phyloP scores from a whole-genome alignment of 2,888 invertebrate genomes.

The Deilephila elpenor region DNA sequence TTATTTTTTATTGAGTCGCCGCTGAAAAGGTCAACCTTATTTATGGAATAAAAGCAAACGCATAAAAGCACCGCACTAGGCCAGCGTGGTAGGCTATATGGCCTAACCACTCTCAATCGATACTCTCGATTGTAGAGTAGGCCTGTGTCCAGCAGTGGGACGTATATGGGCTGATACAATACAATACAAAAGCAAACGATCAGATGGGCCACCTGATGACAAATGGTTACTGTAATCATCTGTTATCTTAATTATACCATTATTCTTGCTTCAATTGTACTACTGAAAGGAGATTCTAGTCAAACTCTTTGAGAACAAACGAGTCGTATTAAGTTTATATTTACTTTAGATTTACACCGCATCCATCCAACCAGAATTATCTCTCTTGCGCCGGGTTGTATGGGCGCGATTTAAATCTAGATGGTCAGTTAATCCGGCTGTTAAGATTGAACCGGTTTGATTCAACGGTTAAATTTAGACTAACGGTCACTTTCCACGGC shows the following conservation, averaged over 20 bases:
- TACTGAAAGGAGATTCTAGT: neutral
- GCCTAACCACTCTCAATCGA: too few relatives aligned
- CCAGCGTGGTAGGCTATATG: too few relatives aligned
- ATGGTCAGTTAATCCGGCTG: constrained; percentile 28
- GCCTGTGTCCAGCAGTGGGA: too few relatives aligned
- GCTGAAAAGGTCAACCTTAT: neutral
- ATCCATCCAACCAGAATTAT: constrained; percentile 20
- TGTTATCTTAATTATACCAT: too few relatives aligned
- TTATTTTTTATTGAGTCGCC: neutral
- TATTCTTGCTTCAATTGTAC: neutral
- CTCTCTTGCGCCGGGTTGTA: neutral
- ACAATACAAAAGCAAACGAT: too few relatives aligned
- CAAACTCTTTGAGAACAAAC: too few relatives aligned
- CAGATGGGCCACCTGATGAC: too few relatives aligned
- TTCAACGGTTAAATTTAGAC: constrained; percentile 32
- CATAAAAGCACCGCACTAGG: too few relatives aligned
- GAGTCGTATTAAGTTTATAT: too few relatives aligned
- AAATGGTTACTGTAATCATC: too few relatives aligned
- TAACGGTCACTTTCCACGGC: constrained; percentile 30
- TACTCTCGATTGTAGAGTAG: too few relatives aligned
- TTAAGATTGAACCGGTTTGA: constrained; percentile 32
- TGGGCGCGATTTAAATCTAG: constrained; percentile 29
- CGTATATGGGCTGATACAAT: too few relatives aligned
- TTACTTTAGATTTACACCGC: constrained; percentile 7
- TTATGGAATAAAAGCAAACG: neutral